These are phyloP conservation scores for Drosophila busckii DNA, from an alignment of 1,140 invertebrate genomes.

Conservation along the genomic window DNA sequence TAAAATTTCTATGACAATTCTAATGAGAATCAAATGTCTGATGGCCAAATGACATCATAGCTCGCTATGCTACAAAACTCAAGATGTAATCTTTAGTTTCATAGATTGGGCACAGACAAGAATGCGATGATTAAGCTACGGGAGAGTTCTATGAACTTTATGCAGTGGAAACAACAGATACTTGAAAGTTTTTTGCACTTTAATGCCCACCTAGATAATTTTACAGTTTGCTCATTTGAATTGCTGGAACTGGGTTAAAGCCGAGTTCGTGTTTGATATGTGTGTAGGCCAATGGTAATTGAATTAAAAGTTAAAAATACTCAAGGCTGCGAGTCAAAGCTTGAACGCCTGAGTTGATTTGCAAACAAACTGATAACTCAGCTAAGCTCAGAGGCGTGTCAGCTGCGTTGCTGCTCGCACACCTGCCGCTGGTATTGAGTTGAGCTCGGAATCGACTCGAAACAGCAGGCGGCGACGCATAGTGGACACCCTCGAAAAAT, in stretches of 20 bases:
- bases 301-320: slow-evolving; percentile 25
- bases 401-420: slow-evolving; percentile 13
- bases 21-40: too few species aligned
- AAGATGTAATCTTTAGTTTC: slow-evolving; percentile 1
- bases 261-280: not conserved
- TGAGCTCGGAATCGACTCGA: too few species aligned
- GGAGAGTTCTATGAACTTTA: slow-evolving; percentile 14
- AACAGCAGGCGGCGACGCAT: slow-evolving; percentile 7
- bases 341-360: slow-evolving; percentile 17
- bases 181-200: slow-evolving; percentile 30
- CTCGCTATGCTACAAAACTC: not conserved
- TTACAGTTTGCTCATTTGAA: slow-evolving; percentile 4
- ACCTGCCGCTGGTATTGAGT: slow-evolving; percentile 17
- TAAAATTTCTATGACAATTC: too few species aligned
- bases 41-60: slow-evolving; percentile 5
- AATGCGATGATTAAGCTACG: slow-evolving; percentile 16
- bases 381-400: not conserved
- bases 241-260: slow-evolving; percentile 25
- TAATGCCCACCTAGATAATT: not conserved
- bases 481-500: slow-evolving; percentile 14
- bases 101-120: slow-evolving; percentile 11
- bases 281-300: slow-evolving; percentile 30
- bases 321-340: slow-evolving; percentile 13
- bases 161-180: slow-evolving; percentile 12
- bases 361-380: slow-evolving; percentile 16